Conservation (phyloP, 2,797 vertebrate genomes). For the Ambastaia sidthimunki region DNA sequence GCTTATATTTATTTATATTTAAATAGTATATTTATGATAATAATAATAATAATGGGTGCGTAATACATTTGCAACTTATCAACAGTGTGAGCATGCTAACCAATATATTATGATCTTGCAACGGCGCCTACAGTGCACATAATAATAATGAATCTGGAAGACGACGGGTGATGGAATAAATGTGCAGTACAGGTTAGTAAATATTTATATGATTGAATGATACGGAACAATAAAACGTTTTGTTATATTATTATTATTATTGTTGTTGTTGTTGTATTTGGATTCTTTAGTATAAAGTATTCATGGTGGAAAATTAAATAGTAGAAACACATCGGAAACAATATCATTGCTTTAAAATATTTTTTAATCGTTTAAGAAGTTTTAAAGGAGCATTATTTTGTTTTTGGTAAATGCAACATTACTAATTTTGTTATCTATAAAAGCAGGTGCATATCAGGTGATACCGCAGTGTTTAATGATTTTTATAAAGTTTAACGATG, state of each 20-base stretch:
- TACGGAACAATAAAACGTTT: background rate
- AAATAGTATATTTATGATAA: background rate
- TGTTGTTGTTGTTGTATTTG: background rate
- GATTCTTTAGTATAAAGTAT: background rate
- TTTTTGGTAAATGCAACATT: background rate
- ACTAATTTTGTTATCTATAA: background rate
- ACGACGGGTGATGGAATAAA: constrained; percentile 25
- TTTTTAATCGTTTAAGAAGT: background rate
- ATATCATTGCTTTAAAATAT: background rate
- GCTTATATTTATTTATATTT: background rate
- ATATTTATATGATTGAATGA: background rate
- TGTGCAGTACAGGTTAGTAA: constrained; percentile 20
- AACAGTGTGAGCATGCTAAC: constrained; percentile 10
- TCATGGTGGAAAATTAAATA: background rate
- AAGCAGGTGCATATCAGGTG: background rate
- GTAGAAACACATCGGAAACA: background rate
- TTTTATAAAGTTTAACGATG: background rate
- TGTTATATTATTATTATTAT: background rate
- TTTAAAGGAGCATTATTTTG: background rate
- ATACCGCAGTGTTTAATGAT: background rate
- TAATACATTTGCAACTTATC: constrained; percentile 12
- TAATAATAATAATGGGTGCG: background rate
- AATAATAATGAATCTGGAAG: background rate
- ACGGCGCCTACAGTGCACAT: background rate
- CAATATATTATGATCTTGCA: background rate